Evolutionary conservation across 2,797 vertebrate species (phyloP).

Genomic region (Urocyon cinereoargenteus): DNA sequence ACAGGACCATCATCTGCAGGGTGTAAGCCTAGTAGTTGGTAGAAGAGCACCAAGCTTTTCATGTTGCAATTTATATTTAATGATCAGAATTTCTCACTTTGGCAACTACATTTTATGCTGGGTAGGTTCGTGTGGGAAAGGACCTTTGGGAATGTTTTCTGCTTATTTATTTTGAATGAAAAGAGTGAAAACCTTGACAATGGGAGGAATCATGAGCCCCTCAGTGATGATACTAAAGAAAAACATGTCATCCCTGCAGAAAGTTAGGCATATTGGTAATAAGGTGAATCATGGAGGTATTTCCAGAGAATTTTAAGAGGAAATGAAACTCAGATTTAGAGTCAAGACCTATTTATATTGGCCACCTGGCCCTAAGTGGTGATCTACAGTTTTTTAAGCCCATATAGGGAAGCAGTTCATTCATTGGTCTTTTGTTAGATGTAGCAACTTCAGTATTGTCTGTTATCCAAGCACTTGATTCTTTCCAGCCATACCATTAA

Average conservation of each 20-base stretch:
- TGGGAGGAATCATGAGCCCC: background rate
- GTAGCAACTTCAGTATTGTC: background rate
- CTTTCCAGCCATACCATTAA: background rate
- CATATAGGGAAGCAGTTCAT: background rate
- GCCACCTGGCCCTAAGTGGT: background rate
- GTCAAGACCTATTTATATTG: background rate
- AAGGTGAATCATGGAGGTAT: background rate
- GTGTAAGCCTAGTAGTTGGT: too few relatives aligned
- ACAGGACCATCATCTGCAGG: too few relatives aligned
- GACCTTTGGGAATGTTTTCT: background rate
- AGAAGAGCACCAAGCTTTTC: background rate
- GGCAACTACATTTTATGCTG: background rate
- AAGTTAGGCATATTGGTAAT: background rate
- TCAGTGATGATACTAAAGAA: background rate
- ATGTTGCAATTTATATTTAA: background rate
- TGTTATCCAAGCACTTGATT: background rate
- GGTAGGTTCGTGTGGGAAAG: background rate
- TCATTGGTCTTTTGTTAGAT: background rate
- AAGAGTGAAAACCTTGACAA: background rate
- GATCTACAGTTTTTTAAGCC: background rate
- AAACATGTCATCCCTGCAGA: fast-evolving
- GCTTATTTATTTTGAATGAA: background rate
- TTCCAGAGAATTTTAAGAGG: background rate
- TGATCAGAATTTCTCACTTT: background rate
- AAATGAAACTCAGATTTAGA: background rate